Evolutionary conservation across 2,113 vertebrate species (phyloP).

Genomic region (Fukomys damarensis): DNA sequence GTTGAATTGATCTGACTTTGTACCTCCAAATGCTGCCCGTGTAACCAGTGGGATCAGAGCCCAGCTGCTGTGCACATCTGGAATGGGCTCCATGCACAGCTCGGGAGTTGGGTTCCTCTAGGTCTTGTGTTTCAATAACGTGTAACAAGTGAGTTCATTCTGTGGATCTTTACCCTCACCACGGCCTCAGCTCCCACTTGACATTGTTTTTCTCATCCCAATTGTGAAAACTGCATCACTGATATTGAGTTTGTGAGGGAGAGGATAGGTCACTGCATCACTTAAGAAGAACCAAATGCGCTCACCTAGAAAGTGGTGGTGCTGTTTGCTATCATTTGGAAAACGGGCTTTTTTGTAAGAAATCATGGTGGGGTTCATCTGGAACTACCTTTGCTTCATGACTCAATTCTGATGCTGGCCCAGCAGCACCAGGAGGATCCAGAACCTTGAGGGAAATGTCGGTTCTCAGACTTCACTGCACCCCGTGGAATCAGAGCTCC

Average conservation of each 20-base stretch:
- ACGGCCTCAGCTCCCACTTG: fast-evolving
- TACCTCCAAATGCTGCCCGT: slow-evolving; percentile 42
- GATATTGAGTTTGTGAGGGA: fast-evolving
- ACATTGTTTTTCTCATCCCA: not conserved
- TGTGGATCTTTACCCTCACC: not conserved
- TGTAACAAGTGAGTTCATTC: not conserved
- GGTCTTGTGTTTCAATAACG: not conserved
- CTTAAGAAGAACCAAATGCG: fast-evolving
- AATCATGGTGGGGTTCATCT: fast-evolving
- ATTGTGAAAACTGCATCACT: fast-evolving
- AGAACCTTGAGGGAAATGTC: not conserved
- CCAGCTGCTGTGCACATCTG: not conserved
- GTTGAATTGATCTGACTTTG: slow-evolving; percentile 48
- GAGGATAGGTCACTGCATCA: fast-evolving
- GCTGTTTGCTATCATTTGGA: fast-evolving
- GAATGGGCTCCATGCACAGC: not conserved
- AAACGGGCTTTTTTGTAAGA: not conserved
- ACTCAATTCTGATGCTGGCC: not conserved
- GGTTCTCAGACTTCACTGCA: fast-evolving
- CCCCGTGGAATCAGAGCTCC: fast-evolving
- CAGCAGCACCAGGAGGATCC: not conserved
- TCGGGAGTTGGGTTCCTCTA: slow-evolving; percentile 24
- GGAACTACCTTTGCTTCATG: not conserved
- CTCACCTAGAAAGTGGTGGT: not conserved
- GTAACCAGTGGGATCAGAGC: not conserved